These are phyloP conservation scores for Scleropages formosus DNA, from an alignment of 2,797 vertebrate genomes.

Conservation along the genomic window DNA sequence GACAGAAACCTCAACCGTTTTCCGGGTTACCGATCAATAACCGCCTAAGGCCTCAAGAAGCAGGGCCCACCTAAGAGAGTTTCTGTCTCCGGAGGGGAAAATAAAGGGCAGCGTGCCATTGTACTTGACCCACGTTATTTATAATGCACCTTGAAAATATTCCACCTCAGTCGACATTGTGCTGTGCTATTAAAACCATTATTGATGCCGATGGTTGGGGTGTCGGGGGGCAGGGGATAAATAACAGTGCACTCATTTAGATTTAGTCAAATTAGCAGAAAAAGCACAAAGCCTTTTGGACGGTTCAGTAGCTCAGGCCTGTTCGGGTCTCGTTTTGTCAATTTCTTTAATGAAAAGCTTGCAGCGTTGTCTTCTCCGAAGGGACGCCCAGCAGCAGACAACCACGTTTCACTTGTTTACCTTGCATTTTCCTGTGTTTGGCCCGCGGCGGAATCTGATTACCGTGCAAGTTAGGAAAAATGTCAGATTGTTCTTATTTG, in stretches of 20 bases:
- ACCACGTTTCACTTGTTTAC: neutral
- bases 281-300: slow-evolving; percentile 16
- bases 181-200: slow-evolving; percentile 21
- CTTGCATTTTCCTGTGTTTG: neutral
- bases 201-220: neutral
- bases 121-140: slow-evolving; percentile 33
- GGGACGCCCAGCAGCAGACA: neutral
- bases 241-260: neutral
- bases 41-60: slow-evolving; percentile 44
- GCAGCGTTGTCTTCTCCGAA: neutral
- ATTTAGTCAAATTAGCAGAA: slow-evolving; percentile 13
- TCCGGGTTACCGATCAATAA: slow-evolving; percentile 59
- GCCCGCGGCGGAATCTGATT: neutral
- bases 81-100: slow-evolving; percentile 12
- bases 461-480: neutral
- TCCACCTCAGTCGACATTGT: slow-evolving; percentile 12
- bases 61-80: slow-evolving; percentile 25
- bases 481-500: neutral
- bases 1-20: slow-evolving; percentile 62
- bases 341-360: slow-evolving; percentile 18
- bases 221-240: neutral
- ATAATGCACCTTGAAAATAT: slow-evolving; percentile 2
- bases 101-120: slow-evolving; percentile 41
- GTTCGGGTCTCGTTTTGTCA: neutral
- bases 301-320: neutral